Conservation (phyloP, 2,888 invertebrate genomes). For the Drosophila niveifrons region DNA sequence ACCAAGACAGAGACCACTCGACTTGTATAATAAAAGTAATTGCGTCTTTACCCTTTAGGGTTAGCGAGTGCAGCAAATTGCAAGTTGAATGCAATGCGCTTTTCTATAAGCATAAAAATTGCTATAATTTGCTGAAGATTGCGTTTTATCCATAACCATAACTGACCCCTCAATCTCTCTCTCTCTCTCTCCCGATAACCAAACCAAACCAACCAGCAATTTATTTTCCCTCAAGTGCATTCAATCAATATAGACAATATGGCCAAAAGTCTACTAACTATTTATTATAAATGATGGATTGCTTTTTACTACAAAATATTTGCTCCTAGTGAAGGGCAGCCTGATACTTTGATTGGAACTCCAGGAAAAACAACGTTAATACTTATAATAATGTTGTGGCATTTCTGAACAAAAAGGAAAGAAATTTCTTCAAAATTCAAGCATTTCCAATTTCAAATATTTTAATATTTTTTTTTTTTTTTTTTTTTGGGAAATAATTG, state of each 20-base stretch:
- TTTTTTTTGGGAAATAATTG: background rate
- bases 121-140: constrained; percentile 83
- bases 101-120: constrained; percentile 82
- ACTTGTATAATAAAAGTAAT: constrained; percentile 82
- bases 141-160: constrained; percentile 78
- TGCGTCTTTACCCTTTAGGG: constrained; percentile 83
- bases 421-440: background rate
- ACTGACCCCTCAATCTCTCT: constrained; percentile 23
- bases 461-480: background rate
- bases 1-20: constrained; percentile 31
- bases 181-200: background rate
- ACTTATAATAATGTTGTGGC: background rate
- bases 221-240: constrained; percentile 67
- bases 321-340: constrained; percentile 20
- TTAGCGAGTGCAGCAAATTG: constrained; percentile 80
- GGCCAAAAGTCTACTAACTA: constrained; percentile 48
- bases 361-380: background rate
- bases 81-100: constrained; percentile 63
- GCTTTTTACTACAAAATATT: constrained; percentile 30
- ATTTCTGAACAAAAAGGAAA: background rate
- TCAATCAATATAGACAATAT: constrained; percentile 68
- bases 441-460: background rate
- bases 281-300: constrained; percentile 75
- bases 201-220: constrained; percentile 48
- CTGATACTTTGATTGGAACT: constrained; percentile 1